These are phyloP conservation scores for Bambusicola thoracicus DNA, from an alignment of 2,113 vertebrate genomes.

Conservation along the genomic window DNA sequence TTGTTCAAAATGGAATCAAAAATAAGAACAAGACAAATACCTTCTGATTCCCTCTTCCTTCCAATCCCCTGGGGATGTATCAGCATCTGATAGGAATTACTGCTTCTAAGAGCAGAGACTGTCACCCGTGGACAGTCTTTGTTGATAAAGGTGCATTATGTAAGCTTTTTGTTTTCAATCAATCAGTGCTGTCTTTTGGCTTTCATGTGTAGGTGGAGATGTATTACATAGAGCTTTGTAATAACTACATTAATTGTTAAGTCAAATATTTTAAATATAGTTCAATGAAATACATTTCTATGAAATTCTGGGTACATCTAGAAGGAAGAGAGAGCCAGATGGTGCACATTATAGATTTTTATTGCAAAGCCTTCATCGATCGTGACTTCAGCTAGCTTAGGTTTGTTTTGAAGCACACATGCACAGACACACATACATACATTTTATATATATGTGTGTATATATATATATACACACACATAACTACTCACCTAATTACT, in stretches of 20 bases:
- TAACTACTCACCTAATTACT: not conserved
- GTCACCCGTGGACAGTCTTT: not conserved
- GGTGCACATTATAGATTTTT: not conserved
- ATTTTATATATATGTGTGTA: no score
- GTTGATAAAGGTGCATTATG: not conserved
- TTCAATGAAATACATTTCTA: not conserved
- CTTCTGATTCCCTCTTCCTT: not conserved
- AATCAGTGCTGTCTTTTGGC: not conserved
- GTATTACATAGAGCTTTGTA: not conserved
- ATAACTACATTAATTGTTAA: not conserved
- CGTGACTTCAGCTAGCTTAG: not conserved
- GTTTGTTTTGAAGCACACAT: not conserved
- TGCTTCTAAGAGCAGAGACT: not conserved
- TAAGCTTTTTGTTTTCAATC: not conserved
- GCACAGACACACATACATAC: not conserved
- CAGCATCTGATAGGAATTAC: not conserved
- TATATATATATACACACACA: not conserved
- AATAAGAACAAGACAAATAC: not conserved
- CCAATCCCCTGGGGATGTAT: not conserved
- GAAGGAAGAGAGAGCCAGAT: not conserved
- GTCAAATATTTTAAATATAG: not conserved
- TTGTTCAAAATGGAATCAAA: not conserved
- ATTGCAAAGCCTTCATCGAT: not conserved
- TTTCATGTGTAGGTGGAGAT: not conserved
- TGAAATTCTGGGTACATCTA: not conserved